phyloP scores from a whole-genome alignment of 37 sponge, comb jelly and placozoan genomes.

The Mnemiopsis leidyi region DNA sequence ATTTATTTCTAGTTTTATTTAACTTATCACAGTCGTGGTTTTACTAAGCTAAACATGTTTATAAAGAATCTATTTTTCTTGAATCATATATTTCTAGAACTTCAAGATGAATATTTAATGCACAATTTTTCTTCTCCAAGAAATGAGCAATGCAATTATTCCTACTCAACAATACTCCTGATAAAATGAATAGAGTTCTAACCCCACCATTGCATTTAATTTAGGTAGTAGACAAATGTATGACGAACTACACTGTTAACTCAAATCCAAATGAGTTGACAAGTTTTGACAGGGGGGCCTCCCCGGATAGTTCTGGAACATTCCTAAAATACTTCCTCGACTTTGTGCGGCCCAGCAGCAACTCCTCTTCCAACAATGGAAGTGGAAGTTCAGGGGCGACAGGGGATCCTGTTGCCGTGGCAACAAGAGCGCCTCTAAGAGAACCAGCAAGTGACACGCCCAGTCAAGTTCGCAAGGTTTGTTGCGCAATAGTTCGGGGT shows the following conservation, averaged over 20 bases:
- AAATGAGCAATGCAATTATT: no score
- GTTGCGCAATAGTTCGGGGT: no score
- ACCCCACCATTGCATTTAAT: no score
- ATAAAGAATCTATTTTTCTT: no score
- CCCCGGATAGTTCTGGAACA: not conserved
- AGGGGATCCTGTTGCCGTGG: not conserved
- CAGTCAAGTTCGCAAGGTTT: not conserved
- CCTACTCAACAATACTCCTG: no score
- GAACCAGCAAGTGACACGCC: not conserved
- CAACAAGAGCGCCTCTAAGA: not conserved
- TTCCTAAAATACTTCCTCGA: not conserved
- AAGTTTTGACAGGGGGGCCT: constrained; percentile 7
- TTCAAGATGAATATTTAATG: no score
- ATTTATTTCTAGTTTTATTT: not conserved
- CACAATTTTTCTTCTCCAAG: no score
- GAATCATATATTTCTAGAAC: no score
- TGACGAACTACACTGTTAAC: not conserved
- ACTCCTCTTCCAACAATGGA: not conserved
- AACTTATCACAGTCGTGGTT: not conserved
- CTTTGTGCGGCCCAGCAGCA: not conserved
- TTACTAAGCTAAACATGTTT: no score
- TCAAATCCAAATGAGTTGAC: constrained; percentile 56
- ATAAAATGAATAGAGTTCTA: no score
- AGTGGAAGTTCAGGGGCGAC: not conserved
- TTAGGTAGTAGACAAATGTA: constrained; percentile 18